A percentile compares a stretch with the other conserved stretches of the same genome.
Evolutionary conservation across 1,140 invertebrate species (phyloP).

Genomic region (Drosophila guanche): DNA sequence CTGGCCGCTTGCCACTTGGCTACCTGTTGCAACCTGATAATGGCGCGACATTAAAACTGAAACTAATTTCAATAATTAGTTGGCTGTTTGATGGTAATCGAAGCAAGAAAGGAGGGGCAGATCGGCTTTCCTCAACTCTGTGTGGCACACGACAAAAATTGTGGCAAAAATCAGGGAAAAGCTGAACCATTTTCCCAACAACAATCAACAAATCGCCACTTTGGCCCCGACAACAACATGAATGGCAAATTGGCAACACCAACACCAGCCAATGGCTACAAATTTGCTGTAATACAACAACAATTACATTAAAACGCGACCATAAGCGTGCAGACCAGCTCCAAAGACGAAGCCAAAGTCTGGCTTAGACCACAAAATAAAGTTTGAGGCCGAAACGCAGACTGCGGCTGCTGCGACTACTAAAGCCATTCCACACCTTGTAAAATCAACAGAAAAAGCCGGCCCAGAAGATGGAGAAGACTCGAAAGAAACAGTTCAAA

Average conservation of each 20-base stretch:
- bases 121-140: slow-evolving; percentile 2
- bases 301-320: slow-evolving; percentile 82
- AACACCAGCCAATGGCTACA: slow-evolving; percentile 54
- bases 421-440: slow-evolving; percentile 81
- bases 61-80: slow-evolving; percentile 39
- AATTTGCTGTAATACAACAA: slow-evolving; percentile 82
- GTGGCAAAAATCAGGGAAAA: slow-evolving; percentile 56
- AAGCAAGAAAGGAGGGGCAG: slow-evolving; percentile 11
- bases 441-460: slow-evolving; percentile 75
- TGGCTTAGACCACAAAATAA: slow-evolving; percentile 24
- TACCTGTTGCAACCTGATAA: slow-evolving; percentile 24
- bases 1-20: slow-evolving; percentile 58
- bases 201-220: slow-evolving; percentile 70
- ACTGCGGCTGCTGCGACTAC: slow-evolving; percentile 24
- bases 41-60: slow-evolving; percentile 3
- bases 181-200: slow-evolving; percentile 47
- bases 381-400: slow-evolving; percentile 45
- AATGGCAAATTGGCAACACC: slow-evolving; percentile 77
- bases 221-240: slow-evolving; percentile 67
- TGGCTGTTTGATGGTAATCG: slow-evolving; percentile 28
- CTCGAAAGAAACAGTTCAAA: neutral
- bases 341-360: slow-evolving; percentile 49
- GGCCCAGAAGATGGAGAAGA: slow-evolving; percentile 43
- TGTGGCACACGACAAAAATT: slow-evolving; percentile 68
- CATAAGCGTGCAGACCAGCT: slow-evolving; percentile 69